These are phyloP conservation scores for Ispidina picta DNA, from an alignment of 2,797 vertebrate genomes.

Conservation along the genomic window DNA sequence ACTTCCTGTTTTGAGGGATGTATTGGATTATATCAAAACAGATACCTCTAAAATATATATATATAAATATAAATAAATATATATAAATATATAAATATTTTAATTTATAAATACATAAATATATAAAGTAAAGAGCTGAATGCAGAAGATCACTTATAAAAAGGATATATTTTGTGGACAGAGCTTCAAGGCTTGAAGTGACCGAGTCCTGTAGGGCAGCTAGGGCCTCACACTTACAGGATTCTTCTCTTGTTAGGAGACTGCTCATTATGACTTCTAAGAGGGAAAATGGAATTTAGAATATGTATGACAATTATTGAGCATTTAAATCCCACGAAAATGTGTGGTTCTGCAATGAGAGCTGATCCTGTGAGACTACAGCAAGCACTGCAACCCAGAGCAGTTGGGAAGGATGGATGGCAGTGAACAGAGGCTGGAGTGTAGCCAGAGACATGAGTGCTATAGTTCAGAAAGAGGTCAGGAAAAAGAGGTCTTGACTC, in stretches of 20 bases:
- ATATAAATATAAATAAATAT: too few relatives aligned
- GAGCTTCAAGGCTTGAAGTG: constrained; percentile 84
- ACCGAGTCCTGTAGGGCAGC: constrained; percentile 88
- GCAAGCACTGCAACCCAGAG: background rate
- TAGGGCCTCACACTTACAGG: constrained; percentile 92
- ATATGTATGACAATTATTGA: background rate
- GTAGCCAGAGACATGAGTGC: background rate
- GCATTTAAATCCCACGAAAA: background rate
- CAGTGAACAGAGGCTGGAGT: background rate
- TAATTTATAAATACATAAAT: too few relatives aligned
- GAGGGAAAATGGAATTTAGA: background rate
- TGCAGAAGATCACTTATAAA: constrained; percentile 11
- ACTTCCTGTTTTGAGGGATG: background rate
- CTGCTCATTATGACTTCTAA: constrained; percentile 28
- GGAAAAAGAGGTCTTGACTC: background rate
- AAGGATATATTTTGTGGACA: constrained; percentile 95
- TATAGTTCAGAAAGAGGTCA: background rate
- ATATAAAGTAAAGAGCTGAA: background rate
- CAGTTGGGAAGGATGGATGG: accelerated
- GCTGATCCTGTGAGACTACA: background rate
- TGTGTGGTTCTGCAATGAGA: background rate
- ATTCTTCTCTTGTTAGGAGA: constrained; percentile 80
- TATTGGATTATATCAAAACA: background rate
- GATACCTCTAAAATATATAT: background rate
- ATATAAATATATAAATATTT: too few relatives aligned